phyloP scores from a whole-genome alignment of 2,888 invertebrate species.

The Trissolcus brochymenae region DNA sequence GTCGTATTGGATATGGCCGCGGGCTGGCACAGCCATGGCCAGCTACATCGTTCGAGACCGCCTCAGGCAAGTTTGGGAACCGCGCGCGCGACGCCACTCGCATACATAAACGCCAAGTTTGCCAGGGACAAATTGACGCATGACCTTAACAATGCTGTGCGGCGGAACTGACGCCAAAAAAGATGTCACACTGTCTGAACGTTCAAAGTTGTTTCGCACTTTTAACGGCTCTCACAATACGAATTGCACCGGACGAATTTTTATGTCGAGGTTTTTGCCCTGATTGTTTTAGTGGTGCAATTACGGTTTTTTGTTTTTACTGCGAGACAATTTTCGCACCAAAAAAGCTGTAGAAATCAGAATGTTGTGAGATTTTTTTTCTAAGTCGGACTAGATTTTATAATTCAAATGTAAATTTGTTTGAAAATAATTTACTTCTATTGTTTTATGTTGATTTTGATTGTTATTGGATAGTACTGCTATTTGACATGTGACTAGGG shows the following conservation, averaged over 20 bases:
- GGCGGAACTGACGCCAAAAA: background rate
- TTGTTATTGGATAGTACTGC: background rate
- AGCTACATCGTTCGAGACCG: constrained; percentile 73
- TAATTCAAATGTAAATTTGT: constrained; percentile 7
- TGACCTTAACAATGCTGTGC: constrained; percentile 53
- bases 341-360: too few relatives aligned
- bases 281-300: constrained; percentile 25
- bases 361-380: constrained; percentile 20
- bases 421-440: background rate
- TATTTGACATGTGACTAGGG: constrained; percentile 2
- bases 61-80: constrained; percentile 69
- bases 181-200: too few relatives aligned
- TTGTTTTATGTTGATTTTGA: constrained; percentile 10
- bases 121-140: constrained; percentile 69
- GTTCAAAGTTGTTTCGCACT: too few relatives aligned
- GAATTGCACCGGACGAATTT: background rate
- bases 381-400: constrained; percentile 9
- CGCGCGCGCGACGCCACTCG: constrained; percentile 65
- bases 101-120: constrained; percentile 69
- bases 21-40: constrained; percentile 73
- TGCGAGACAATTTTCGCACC: background rate
- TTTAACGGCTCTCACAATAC: background rate
- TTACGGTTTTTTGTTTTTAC: constrained; percentile 6
- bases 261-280: background rate
- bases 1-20: constrained; percentile 67